Evolutionary conservation across 2,888 invertebrate genomes (phyloP), one percentile per base, ranked within the genome.

Genomic region (Hydrotaea diabolus): DNA sequence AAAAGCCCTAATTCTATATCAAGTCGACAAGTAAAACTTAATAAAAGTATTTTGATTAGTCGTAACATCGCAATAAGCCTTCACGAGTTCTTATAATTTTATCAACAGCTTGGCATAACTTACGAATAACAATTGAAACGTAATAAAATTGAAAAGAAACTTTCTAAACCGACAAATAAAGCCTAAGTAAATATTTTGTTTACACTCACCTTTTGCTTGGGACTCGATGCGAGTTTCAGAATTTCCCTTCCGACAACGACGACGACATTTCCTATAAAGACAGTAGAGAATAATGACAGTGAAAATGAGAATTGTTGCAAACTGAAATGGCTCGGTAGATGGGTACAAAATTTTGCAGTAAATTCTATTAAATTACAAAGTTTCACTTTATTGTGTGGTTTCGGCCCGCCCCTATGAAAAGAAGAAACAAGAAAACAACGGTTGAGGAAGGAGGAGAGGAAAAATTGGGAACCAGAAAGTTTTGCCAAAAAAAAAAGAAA

Each of bases 401-500:
- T 31, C 17, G 43, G 13, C 74, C 5, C 39, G 39, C 26, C 19
- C 11, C 31, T 9, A 73, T 55, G 11, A 55, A 4, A 26, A 49
- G 13, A 59, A 75, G 21, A 9, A 39, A 9, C 39, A 39, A 1
- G 13, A 39, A 74, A 75, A 23, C 26, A 78, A 19, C 49, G 19
- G 49, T 11, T 3, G n/a, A 49, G 3, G n/a, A 55, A 21, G 71
- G 31, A 71, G 39, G 1, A 9, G 9, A 11, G 9, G 9, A 11
- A 39, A 39, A 11, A 39, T 1, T 39, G 13, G 9, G 39, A 39
- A 39, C 4, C n/a, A 39, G 19, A 66, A 39, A 66, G 43, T 11
- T 66, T 80, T 74, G 57, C 19, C 73, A 80, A 76, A 31, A 31
- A 31, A 31, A 31, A 31, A 31, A n/a, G n/a, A n/a, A 80, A 80